phyloP scores from a whole-genome alignment of 2,888 invertebrate genomes.

The Drosophila kambysellisi region DNA sequence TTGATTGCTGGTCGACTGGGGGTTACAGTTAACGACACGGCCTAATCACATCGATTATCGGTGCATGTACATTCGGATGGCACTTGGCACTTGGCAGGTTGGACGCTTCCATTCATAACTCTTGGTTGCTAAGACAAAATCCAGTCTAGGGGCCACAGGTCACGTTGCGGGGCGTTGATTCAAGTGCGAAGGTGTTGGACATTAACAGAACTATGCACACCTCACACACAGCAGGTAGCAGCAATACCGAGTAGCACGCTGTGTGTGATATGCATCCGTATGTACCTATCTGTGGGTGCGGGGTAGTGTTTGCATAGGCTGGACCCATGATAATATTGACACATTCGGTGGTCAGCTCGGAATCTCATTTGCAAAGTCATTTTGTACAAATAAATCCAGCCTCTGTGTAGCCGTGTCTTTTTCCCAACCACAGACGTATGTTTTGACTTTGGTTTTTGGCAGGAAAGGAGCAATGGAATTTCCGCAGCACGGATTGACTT shows the following conservation, averaged over 20 bases:
- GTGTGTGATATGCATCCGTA: slow-evolving; percentile 29
- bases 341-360: slow-evolving; percentile 68
- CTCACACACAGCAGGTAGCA: slow-evolving; percentile 70
- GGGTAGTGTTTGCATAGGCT: slow-evolving; percentile 66
- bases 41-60: slow-evolving; percentile 80
- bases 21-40: slow-evolving; percentile 68
- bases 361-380: slow-evolving; percentile 84
- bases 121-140: slow-evolving; percentile 42
- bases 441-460: slow-evolving; percentile 75
- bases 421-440: slow-evolving; percentile 67
- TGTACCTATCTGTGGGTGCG: slow-evolving; percentile 3
- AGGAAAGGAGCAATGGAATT: slow-evolving; percentile 43
- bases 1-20: slow-evolving; percentile 67
- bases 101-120: slow-evolving; percentile 57
- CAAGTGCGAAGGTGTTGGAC: slow-evolving; percentile 74
- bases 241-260: slow-evolving; percentile 24
- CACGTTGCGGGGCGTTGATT: slow-evolving; percentile 66
- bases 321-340: slow-evolving; percentile 80
- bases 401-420: slow-evolving; percentile 48
- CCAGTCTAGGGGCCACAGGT: slow-evolving; percentile 64
- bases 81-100: slow-evolving; percentile 57
- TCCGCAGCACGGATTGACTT: slow-evolving; percentile 75
- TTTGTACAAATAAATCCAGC: slow-evolving; percentile 82
- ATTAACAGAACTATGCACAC: slow-evolving; percentile 76
- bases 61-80: slow-evolving; percentile 58